Base-by-base conservation (phyloP, 2,888 invertebrate species). In the Amphipoea oculea region DNA sequence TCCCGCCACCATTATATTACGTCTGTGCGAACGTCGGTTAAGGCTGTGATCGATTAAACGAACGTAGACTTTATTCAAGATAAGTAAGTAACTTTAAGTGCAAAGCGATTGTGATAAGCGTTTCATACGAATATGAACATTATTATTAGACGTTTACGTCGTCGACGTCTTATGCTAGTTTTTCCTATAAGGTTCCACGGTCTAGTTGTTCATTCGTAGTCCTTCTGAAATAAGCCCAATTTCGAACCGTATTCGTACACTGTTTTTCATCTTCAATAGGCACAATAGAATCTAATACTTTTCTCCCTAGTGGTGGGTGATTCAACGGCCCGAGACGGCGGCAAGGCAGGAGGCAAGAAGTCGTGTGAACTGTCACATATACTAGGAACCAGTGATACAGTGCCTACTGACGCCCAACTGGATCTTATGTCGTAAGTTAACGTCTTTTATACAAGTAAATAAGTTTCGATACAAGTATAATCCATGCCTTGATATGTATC, bases 311-410 rank as follows among this genome's bases (percentile, higher is more conserved):
- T 99, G 89, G 98, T 99, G 7, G 99, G 98, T 1, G 99, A 99
- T 93, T 98, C 98, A 0, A 98, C 98, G 5, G 98, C 98, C 0
- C 97, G 98, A 62, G 98, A 98, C 81, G 97, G 97, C 2, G 96
- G 97, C 88, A 97, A 98, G 62, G 96, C 97, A 2, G 97, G 97
- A 75, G 97, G 97, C n/a, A 98, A 98, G 89, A 97, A 97, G 73
- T 97, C 97, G 23, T 98, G 98, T 68, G 99, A 99, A 95, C 96
- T 99, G 42, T 99, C 98, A 82, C 99, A 99, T 92, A 99, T 99
- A 90, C 96, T 99, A 63, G 99, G 99, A 65, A 99, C 99, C 0
- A 99, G 98, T 90, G 98, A 98, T 88, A 95, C 97, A 0, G 98
- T 98, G 89, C 98, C 98, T 81, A 98, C 98, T 79, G 98, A 99